Percentiles rank a stretch among this genome's conserved stretches.
These are phyloP conservation scores for Campylomormyrus tamandua DNA, from an alignment of 2,113 vertebrate genomes.

Conservation along the genomic window DNA sequence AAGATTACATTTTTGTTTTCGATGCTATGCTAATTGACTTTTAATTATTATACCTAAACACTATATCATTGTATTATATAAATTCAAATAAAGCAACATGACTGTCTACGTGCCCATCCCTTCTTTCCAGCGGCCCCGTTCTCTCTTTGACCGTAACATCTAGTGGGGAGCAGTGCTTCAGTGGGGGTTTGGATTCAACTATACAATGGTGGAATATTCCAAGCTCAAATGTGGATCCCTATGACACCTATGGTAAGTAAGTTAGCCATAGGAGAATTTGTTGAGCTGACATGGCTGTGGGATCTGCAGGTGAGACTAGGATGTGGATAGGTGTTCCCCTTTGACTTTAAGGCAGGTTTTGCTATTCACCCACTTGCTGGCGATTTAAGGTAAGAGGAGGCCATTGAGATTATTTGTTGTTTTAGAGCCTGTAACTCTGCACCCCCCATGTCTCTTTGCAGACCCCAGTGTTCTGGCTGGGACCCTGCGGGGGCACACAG, in stretches of 20 bases:
- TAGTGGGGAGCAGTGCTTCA: constrained; percentile 93
- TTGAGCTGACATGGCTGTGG: background rate
- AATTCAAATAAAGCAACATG: background rate
- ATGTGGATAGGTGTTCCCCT: background rate
- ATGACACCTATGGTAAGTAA: constrained; percentile 85
- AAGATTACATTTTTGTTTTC: background rate
- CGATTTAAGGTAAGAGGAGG: background rate
- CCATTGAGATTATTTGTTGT: background rate
- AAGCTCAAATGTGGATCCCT: constrained; percentile 89
- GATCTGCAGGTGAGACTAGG: background rate
- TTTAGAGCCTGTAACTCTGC: background rate
- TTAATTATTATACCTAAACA: background rate
- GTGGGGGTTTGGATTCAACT: constrained; percentile 86
- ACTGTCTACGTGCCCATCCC: background rate
- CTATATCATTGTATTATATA: background rate
- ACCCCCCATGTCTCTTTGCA: constrained; percentile 42
- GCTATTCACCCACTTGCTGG: background rate
- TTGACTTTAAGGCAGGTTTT: background rate
- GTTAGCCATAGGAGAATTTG: background rate
- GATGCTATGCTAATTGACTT: background rate
- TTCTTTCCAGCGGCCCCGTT: constrained; percentile 75
- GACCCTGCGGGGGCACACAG: constrained; percentile 81
- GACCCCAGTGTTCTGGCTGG: constrained; percentile 88
- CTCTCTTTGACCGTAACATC: constrained; percentile 85
- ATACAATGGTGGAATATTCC: constrained; percentile 99